These are phyloP conservation scores for Ceuthmochares aereus DNA, from an alignment of 2,113 vertebrate genomes.

Conservation along the genomic window DNA sequence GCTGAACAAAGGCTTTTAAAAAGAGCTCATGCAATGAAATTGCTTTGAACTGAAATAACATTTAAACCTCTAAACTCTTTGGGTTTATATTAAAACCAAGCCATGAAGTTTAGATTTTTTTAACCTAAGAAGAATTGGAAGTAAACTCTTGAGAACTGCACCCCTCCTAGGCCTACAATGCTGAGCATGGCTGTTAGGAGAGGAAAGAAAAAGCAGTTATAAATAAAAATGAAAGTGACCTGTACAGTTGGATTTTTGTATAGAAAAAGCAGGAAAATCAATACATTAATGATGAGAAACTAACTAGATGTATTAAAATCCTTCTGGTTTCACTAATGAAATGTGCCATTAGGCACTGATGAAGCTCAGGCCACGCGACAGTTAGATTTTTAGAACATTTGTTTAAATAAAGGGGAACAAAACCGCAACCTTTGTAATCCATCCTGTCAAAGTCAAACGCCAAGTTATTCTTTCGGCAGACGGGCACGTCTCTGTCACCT, in stretches of 20 bases:
- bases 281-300: neutral
- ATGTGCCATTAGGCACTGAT: neutral
- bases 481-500: neutral
- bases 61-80: conserved; percentile 47
- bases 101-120: conserved; percentile 53
- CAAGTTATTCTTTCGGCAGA: neutral
- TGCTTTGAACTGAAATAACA: conserved; percentile 28
- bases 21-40: conserved; percentile 24
- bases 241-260: neutral
- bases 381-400: neutral
- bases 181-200: neutral
- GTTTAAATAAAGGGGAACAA: neutral
- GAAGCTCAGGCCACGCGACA: neutral
- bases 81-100: conserved; percentile 50
- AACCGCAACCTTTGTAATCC: neutral
- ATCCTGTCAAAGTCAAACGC: neutral
- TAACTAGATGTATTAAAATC: neutral
- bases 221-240: neutral
- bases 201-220: neutral
- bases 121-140: conserved; percentile 35
- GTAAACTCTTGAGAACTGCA: neutral
- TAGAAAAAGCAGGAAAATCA: neutral
- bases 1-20: conserved; percentile 36
- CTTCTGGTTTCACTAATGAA: neutral
- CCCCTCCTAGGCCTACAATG: neutral